A percentile compares a stretch with the other conserved stretches of the same genome.
phyloP scores from a whole-genome alignment of 2,113 vertebrate species.

The Zosterops borbonicus region DNA sequence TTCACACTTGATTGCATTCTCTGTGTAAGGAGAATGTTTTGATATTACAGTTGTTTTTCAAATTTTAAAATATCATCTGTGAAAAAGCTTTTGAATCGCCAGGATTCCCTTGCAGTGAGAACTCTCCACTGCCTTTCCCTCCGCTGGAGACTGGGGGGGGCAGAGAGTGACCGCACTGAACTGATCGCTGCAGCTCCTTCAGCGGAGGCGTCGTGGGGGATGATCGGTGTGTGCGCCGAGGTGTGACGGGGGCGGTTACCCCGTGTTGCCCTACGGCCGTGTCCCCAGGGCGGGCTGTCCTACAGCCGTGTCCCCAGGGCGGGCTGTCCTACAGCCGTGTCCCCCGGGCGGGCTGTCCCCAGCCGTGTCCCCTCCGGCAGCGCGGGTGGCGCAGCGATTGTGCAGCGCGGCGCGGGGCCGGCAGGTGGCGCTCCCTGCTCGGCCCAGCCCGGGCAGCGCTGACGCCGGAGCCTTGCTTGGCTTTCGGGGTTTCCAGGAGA shows the following conservation, averaged over 20 bases:
- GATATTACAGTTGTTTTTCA: neutral
- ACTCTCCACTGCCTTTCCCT: neutral
- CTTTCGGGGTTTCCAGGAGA: neutral
- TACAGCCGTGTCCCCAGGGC: neutral
- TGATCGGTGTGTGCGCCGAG: fast-evolving
- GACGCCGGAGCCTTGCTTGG: neutral
- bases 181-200: neutral
- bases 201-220: fast-evolving
- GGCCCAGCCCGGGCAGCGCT: neutral
- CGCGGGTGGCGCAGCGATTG: neutral
- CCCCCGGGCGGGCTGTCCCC: neutral
- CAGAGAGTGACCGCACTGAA: fast-evolving
- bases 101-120: neutral
- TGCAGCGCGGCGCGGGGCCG: neutral
- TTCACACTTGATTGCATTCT: neutral
- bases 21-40: neutral
- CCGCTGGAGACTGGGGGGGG: fast-evolving
- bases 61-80: neutral
- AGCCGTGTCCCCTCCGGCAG: neutral
- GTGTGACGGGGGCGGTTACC: neutral
- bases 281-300: neutral
- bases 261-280: fast-evolving
- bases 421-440: slow-evolving; percentile 33
- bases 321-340: neutral
- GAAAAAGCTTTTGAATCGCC: neutral